Evolutionary conservation across 2,888 invertebrate species (phyloP), one percentile per base, ranked within the genome.

Genomic region (Drosophila acutilabella): DNA sequence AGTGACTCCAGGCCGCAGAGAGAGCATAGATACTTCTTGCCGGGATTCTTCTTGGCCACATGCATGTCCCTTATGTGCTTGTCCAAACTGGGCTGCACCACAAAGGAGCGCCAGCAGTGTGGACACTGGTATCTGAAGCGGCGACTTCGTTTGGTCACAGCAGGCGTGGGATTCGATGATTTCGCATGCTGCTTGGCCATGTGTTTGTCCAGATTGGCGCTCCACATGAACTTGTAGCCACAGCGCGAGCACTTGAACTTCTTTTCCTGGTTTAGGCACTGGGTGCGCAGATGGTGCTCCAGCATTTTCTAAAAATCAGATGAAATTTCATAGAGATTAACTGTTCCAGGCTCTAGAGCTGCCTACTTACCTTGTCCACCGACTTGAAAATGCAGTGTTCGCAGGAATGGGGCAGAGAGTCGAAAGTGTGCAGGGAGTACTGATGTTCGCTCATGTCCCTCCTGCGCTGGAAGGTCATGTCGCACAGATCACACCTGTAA

Each of bases 1-100:
- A 94, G 93, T 76, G 94, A 94, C 33, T 93, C 93, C 8, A 93
- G 91, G 1, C 94, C 94, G 79, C 94, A 94, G 71, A 94, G 93
- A 7, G 94, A 92, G 65, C 94, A 94, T 13, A 94, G 89, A 56
- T 89, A 90, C 14, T 83, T 86, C 16, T 82, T 82, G 18, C 82
- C 80, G 1, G 80, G 85, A 51, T 79, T 85, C 48, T 83, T 79
- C 30, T 83, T 86, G 18, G 83, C 81, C 26, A 82, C 76, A 52
- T 86, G 88, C 79, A 88, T 80, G 48, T 85, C 85, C 0, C 85
- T 67, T 16, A 85, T 82, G 36, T 85, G 85, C 40, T 89, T 90
- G 40, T 88, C 86, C 6, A 84, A 42, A 45, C 90, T 86, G 16
- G 80, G 76, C 40, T 87, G 81, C 3, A 84, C 76, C 4, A 84